Percentiles rank a stretch among this genome's conserved stretches.
Conservation (phyloP, 2,797 vertebrate species). For the Valencia hispanica region DNA sequence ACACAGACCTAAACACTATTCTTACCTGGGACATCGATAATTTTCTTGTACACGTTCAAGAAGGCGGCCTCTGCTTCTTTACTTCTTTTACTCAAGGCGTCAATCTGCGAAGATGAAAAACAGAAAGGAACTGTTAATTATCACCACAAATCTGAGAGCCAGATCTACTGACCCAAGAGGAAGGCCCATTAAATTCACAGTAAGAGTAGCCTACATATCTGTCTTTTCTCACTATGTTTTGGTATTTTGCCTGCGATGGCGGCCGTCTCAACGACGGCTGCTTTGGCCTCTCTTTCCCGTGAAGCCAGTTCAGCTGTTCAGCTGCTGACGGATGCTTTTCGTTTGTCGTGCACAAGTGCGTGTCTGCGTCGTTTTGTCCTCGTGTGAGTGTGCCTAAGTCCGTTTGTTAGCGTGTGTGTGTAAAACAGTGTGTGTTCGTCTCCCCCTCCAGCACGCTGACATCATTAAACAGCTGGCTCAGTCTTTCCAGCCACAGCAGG, state of each 20-base stretch:
- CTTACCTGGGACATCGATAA: conserved; percentile 99
- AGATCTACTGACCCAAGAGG: conserved; percentile 33
- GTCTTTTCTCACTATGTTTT: conserved; percentile 58
- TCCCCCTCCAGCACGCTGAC: conserved; percentile 77
- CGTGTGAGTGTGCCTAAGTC: conserved; percentile 53
- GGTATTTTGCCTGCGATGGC: conserved; percentile 54
- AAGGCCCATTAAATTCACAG: conserved; percentile 54
- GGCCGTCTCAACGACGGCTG: conserved; percentile 61
- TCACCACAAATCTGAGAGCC: conserved; percentile 29
- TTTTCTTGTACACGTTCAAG: conserved; percentile 98
- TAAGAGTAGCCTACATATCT: conserved; percentile 57
- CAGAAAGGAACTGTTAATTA: conserved; percentile 28
- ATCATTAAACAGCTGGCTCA: conserved; percentile 84
- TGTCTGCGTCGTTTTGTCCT: conserved; percentile 58
- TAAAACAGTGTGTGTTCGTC: conserved; percentile 42
- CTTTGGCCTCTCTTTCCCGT: conserved; percentile 73
- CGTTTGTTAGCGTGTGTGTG: conserved; percentile 9
- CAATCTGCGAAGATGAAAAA: conserved; percentile 83
- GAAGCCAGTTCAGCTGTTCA: conserved; percentile 77
- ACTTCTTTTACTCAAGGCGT: conserved; percentile 98
- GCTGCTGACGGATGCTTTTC: conserved; percentile 72
- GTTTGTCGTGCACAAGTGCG: conserved; percentile 58
- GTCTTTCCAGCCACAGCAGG: conserved; percentile 81
- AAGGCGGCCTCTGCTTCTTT: conserved; percentile 99
- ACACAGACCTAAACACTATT: neutral